Conservation (phyloP, 1,140 invertebrate genomes). For the Trichoplusia ni region DNA sequence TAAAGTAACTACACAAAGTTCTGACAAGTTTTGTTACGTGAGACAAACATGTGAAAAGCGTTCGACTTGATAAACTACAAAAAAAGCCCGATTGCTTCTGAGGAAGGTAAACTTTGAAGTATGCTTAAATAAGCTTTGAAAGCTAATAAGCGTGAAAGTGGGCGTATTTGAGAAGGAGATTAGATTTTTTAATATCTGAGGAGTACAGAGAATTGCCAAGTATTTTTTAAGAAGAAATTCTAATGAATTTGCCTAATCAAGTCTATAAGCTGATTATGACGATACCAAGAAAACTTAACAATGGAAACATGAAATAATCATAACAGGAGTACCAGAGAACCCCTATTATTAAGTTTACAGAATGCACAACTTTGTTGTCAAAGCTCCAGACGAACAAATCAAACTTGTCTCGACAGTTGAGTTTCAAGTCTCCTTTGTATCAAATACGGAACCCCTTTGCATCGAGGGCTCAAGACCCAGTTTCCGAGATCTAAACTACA, state of each 20-base stretch:
- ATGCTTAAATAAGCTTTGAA: too few species aligned
- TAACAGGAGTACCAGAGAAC: not conserved
- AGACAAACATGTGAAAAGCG: not conserved
- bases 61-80: not conserved
- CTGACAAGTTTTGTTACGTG: not conserved
- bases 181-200: too few species aligned
- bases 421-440: not conserved
- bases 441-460: not conserved
- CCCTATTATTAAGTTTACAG: not conserved
- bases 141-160: too few species aligned
- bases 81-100: not conserved
- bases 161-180: too few species aligned
- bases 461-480: not conserved
- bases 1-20: not conserved
- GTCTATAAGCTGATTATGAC: too few species aligned
- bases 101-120: too few species aligned
- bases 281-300: not conserved
- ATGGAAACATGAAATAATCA: not conserved
- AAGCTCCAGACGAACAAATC: slow-evolving; percentile 7
- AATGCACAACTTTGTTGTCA: not conserved
- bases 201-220: too few species aligned
- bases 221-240: too few species aligned
- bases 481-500: too few species aligned
- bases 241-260: too few species aligned
- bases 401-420: not conserved